phyloP scores from a whole-genome alignment of 2,888 invertebrate genomes.

The Chorisops tibialis region DNA sequence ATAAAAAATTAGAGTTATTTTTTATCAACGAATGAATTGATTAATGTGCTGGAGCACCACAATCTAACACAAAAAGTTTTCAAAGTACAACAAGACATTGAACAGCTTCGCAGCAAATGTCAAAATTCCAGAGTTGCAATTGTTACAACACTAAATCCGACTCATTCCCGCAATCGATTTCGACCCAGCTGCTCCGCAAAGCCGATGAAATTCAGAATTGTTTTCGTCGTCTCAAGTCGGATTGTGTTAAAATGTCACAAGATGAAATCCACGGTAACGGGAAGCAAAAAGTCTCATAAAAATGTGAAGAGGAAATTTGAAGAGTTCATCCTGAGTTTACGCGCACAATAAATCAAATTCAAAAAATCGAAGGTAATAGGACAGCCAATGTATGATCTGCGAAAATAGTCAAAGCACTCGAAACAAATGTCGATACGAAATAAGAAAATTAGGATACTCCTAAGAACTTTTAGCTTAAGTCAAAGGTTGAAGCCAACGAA shows the following conservation, averaged over 20 bases:
- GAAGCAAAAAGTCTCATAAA: neutral
- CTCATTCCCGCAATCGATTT: neutral
- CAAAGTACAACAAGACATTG: conserved; percentile 5
- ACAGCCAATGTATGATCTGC: neutral
- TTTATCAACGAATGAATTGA: too few relatives aligned
- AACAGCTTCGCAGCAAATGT: conserved; percentile 11
- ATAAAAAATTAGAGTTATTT: too few relatives aligned
- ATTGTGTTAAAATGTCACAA: neutral
- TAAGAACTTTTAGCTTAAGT: neutral
- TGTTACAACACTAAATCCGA: neutral
- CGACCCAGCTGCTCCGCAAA: neutral
- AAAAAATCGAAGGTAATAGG: conserved; percentile 9
- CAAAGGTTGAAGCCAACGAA: neutral
- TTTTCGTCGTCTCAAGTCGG: neutral
- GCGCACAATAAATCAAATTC: conserved; percentile 6
- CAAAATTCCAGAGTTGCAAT: neutral
- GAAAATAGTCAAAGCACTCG: conserved; percentile 1
- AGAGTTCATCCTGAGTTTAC: conserved; percentile 5
- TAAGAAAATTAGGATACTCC: neutral
- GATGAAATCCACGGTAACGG: neutral
- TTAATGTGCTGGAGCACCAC: too few relatives aligned
- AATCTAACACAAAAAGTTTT: neutral
- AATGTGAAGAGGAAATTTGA: conserved; percentile 12
- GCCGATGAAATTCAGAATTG: conserved; percentile 5
- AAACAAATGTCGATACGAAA: conserved; percentile 8